Evolutionary conservation across 1,140 invertebrate species (phyloP), one percentile per base, ranked within the genome.

Genomic region (Microplitis demolitor): DNA sequence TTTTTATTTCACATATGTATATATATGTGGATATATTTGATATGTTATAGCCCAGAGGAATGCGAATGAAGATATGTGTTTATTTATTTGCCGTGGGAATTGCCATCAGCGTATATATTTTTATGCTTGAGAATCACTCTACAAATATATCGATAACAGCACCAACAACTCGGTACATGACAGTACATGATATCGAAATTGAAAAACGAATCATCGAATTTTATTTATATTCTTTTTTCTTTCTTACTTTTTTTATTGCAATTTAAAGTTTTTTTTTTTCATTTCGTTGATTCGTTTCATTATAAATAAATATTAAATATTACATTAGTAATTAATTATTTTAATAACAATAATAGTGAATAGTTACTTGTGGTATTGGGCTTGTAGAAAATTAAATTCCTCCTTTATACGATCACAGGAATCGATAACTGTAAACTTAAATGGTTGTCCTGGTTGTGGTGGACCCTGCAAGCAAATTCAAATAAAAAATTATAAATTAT

Each of bases 341-440:
- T 33, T 33, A 34, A 45, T 45, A 45, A 45, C 6, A 45, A 9
- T 9, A 45, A 45, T 45, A 8, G 3, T 8, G 37, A 68, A 63
- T 34, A 90, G 90, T 93, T 88, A 95, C 94, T 91, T 93, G 86
- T 96, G 94, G 86, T 94, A 95, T 84, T 96, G 94, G 3, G 93
- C 91, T 85, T 96, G 94, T 51, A 96, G 87, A 84, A 94, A 95
- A 84, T 92, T 94, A 79, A 95, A 95, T 85, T 96, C 94, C 83
- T 96, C 94, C 84, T 96, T 96, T 80, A 97, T 98, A 79, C 96
- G 89, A 84, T 98, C 96, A 86, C 96, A 95, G 34, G 95, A 96
- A 84, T 98, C 97, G 34, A 91, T 90, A 70, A 98, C 93, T 16
- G 96, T 96, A 86, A 97, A 97, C 87, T 97, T 97, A 82, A 97